phyloP scores from a whole-genome alignment of 2,888 invertebrate species.

The Myopa tessellatipennis region DNA sequence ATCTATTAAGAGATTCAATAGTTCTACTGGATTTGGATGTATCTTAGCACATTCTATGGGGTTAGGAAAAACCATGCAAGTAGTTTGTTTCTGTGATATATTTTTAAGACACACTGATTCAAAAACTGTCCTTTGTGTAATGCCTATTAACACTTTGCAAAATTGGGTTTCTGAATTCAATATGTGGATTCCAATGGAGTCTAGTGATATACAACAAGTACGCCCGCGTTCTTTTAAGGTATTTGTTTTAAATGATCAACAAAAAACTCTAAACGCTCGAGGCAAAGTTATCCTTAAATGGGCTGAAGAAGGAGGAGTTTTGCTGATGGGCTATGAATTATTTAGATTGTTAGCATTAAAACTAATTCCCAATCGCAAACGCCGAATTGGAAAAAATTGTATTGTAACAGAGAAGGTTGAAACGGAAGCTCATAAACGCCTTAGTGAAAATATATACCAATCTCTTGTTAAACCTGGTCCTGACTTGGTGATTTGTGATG shows the following conservation, averaged over 20 bases:
- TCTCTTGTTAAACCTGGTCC: slow-evolving; percentile 92
- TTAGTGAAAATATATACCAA: slow-evolving; percentile 86
- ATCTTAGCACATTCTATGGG: slow-evolving; percentile 99
- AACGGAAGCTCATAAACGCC: slow-evolving; percentile 74
- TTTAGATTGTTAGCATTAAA: slow-evolving; percentile 90
- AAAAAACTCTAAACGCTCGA: slow-evolving; percentile 89
- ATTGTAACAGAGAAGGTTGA: slow-evolving; percentile 62
- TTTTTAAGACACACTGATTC: slow-evolving; percentile 91
- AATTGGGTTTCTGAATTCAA: slow-evolving; percentile 98
- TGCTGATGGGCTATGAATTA: slow-evolving; percentile 97
- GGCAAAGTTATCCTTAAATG: slow-evolving; percentile 89
- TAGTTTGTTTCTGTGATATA: slow-evolving; percentile 96
- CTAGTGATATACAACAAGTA: slow-evolving; percentile 75
- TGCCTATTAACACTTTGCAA: slow-evolving; percentile 98
- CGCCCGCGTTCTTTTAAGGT: slow-evolving; percentile 86
- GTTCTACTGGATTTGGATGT: slow-evolving; percentile 93
- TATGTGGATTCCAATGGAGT: slow-evolving; percentile 91
- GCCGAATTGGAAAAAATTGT: slow-evolving; percentile 69
- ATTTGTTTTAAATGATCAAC: slow-evolving; percentile 92
- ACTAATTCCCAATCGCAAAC: slow-evolving; percentile 71
- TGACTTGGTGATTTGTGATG: slow-evolving; percentile 94
- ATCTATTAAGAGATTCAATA: slow-evolving; percentile 87
- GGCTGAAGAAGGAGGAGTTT: slow-evolving; percentile 88
- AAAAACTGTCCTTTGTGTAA: slow-evolving; percentile 92
- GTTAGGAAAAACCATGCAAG: slow-evolving; percentile 96